Conservation (phyloP, 2,113 vertebrate species). For the Thalassarche chlororhynchos region DNA sequence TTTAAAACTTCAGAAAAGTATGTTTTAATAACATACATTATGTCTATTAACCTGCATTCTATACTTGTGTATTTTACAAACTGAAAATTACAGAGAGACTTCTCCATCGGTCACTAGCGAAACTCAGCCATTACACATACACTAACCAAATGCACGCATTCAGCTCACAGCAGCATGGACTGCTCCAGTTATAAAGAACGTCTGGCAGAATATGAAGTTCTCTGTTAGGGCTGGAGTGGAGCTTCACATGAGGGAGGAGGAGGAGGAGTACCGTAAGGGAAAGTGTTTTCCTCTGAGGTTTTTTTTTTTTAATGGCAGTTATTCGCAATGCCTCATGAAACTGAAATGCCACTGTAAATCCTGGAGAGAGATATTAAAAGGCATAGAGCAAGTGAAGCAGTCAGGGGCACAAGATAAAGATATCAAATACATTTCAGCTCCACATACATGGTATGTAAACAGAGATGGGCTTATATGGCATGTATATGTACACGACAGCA, state of each 20-base stretch:
- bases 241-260: not conserved
- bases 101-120: fast-evolving
- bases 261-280: not conserved
- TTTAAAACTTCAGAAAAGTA: not conserved
- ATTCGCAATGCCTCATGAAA: not conserved
- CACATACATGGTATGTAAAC: not conserved
- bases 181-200: not conserved
- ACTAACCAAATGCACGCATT: not conserved
- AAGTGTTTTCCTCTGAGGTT: not conserved
- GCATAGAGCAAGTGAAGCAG: not conserved
- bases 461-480: not conserved
- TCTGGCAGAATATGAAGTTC: not conserved
- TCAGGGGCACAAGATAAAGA: not conserved
- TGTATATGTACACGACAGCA: fast-evolving
- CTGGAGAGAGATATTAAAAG: not conserved
- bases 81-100: not conserved
- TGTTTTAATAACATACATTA: not conserved
- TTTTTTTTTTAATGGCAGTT: not conserved
- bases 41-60: not conserved
- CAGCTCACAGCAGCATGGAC: not conserved
- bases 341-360: not conserved
- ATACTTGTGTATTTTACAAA: not conserved
- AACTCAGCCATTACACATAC: not conserved
- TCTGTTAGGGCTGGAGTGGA: not conserved
- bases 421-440: not conserved